These are phyloP conservation scores for Imbricaverruca yamaguchii DNA, from an alignment of 2,888 invertebrate species.

Conservation along the genomic window DNA sequence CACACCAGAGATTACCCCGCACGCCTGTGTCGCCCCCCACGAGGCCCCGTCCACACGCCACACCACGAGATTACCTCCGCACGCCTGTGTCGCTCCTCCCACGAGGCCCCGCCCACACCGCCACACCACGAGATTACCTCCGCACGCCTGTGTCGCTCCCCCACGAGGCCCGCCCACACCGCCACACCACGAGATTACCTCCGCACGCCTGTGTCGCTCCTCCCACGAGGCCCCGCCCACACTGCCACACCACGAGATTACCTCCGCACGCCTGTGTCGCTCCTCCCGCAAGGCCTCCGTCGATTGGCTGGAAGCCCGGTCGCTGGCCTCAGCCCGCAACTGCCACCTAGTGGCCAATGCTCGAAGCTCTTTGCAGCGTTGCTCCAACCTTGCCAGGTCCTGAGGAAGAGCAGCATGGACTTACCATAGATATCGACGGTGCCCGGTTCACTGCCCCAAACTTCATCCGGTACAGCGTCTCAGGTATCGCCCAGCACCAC, in stretches of 20 bases:
- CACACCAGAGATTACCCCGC: no score
- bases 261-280: background rate
- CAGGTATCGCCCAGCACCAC: no score
- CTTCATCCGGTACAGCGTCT: background rate
- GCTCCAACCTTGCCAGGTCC: background rate
- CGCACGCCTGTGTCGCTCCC: no score
- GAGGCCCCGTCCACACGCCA: no score
- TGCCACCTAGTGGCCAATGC: slow-evolving; percentile 9
- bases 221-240: background rate
- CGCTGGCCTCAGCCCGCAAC: slow-evolving; percentile 12
- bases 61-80: background rate
- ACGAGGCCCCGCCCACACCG: background rate
- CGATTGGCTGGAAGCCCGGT: background rate
- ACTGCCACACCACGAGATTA: background rate
- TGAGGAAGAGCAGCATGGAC: background rate
- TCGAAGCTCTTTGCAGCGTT: background rate
- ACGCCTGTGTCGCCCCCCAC: no score
- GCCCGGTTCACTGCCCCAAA: no score
- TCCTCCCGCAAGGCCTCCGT: background rate
- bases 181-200: no score
- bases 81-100: background rate
- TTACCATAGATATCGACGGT: background rate
- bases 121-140: no score
- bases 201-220: no score
- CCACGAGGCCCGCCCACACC: no score